A percentile compares a stretch with the other conserved stretches of the same genome.
phyloP scores from a whole-genome alignment of 2,797 vertebrate species.

The Melopsittacus undulatus region DNA sequence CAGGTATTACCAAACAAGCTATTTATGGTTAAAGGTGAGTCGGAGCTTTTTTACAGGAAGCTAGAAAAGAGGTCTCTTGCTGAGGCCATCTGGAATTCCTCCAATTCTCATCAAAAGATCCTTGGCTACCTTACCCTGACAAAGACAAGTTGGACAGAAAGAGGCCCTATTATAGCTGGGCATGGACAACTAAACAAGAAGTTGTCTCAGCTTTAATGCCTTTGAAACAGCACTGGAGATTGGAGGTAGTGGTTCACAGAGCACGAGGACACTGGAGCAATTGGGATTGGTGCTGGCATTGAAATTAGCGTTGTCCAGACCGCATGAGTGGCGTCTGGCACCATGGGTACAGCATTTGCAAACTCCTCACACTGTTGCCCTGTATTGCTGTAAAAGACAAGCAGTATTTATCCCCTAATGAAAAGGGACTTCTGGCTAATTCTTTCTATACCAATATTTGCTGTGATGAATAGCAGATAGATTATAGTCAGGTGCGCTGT shows the following conservation, averaged over 20 bases:
- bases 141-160: not conserved
- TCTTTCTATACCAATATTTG: not conserved
- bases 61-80: not conserved
- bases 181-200: not conserved
- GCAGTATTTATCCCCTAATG: not conserved
- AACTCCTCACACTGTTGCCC: not conserved
- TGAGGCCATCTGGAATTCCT: not conserved
- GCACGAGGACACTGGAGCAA: not conserved
- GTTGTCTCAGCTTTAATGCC: not conserved
- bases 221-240: not conserved
- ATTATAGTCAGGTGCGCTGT: not conserved
- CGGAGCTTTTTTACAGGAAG: not conserved
- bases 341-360: not conserved
- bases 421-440: not conserved
- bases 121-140: not conserved
- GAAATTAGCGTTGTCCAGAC: fast-evolving
- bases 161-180: not conserved
- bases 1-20: not conserved
- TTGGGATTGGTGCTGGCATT: not conserved
- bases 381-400: not conserved
- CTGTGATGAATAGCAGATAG: not conserved
- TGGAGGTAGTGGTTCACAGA: not conserved
- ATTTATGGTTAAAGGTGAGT: not conserved
- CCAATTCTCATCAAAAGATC: not conserved
- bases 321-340: fast-evolving